These are phyloP conservation scores for Gnathochromis pfefferi DNA, from an alignment of 2,113 vertebrate species.

Conservation along the genomic window DNA sequence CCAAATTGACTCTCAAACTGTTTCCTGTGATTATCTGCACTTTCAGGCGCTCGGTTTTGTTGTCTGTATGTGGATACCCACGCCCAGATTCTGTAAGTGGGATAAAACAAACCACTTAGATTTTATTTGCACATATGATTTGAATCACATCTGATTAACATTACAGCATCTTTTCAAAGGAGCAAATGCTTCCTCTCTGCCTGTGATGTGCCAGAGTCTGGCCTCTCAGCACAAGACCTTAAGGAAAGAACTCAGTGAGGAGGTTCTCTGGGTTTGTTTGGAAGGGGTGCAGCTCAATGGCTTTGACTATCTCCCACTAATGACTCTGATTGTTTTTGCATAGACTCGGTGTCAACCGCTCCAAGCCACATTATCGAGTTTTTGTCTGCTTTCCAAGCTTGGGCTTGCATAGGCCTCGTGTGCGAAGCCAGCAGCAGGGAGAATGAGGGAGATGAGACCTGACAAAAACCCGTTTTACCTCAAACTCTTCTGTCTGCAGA, in stretches of 20 bases:
- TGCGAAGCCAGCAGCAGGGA: constrained; percentile 10
- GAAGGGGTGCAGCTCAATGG: background rate
- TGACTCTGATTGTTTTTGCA: constrained; percentile 55
- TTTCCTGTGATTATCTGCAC: background rate
- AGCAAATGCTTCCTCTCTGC: constrained; percentile 6
- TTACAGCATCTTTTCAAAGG: constrained; percentile 20
- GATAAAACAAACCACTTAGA: background rate
- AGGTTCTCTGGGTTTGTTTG: constrained; percentile 1
- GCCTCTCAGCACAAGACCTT: background rate
- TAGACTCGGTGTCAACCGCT: background rate
- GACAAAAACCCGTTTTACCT: constrained; percentile 14
- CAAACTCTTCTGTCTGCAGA: constrained; percentile 33
- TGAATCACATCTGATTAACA: constrained; percentile 31
- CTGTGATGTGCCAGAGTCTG: constrained; percentile 1
- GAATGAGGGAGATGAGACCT: background rate
- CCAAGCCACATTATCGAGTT: constrained; percentile 41
- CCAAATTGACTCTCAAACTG: background rate
- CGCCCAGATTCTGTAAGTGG: background rate
- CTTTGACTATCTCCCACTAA: constrained; percentile 36
- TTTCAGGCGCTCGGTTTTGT: background rate
- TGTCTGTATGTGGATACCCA: background rate
- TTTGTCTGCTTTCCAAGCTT: background rate
- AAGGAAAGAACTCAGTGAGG: background rate
- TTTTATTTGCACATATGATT: background rate
- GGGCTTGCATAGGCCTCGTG: background rate